Evolutionary conservation across 2,888 invertebrate species (phyloP).

Genomic region (Heliothis peltigera): DNA sequence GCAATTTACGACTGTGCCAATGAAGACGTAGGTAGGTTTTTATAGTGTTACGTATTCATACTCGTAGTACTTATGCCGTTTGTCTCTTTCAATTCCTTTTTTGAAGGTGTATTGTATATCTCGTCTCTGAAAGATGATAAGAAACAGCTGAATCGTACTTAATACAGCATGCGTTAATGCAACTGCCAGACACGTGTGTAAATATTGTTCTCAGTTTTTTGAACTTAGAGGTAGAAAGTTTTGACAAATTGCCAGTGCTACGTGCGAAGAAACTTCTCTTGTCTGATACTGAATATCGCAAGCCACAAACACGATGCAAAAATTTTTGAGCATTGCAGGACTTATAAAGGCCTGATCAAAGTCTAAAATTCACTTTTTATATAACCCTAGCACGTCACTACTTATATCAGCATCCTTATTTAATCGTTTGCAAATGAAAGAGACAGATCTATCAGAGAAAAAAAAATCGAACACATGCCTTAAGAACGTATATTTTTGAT

Average conservation of each 20-base stretch:
- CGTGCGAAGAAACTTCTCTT: neutral
- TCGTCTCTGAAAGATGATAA: no score
- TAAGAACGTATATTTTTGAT: no score
- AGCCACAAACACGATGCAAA: no score
- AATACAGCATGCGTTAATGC: neutral
- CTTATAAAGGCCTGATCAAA: no score
- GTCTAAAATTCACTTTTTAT: no score
- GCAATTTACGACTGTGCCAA: conserved; percentile 8
- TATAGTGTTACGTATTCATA: conserved; percentile 32
- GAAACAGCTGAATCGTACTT: no score
- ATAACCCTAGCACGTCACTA: neutral
- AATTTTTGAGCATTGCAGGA: no score
- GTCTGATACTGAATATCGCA: no score
- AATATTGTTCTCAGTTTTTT: conserved; percentile 1
- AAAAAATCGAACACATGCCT: no score
- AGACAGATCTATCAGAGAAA: neutral
- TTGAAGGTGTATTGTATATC: no score
- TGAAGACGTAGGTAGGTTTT: conserved; percentile 13
- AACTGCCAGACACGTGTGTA: neutral
- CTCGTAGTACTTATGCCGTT: no score
- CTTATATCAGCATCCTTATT: neutral
- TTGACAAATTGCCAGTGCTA: neutral
- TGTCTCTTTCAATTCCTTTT: no score
- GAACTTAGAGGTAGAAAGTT: neutral
- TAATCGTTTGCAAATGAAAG: neutral